Conservation (phyloP, 2,797 vertebrate species). For the Vultur gryphus region DNA sequence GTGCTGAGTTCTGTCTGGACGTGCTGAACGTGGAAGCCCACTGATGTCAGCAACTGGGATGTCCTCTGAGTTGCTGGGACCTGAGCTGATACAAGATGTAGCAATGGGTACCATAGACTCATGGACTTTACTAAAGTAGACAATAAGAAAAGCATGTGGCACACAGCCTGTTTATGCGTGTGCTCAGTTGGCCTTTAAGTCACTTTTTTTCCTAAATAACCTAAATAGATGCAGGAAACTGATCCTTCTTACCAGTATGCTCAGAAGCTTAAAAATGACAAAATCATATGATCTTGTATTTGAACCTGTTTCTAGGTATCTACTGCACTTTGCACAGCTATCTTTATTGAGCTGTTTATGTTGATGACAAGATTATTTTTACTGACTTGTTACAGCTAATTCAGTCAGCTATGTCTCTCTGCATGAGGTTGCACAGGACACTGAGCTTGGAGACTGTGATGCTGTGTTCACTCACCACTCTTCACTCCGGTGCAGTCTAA, state of each 20-base stretch:
- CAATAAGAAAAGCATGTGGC: background rate
- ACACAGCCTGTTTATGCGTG: fast-evolving
- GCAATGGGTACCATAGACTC: background rate
- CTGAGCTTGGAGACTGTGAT: background rate
- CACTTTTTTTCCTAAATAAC: background rate
- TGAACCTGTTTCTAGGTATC: background rate
- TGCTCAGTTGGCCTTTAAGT: background rate
- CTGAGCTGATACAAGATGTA: background rate
- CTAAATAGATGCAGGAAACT: background rate
- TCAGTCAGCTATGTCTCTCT: background rate
- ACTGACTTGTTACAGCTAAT: background rate
- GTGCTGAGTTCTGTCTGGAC: background rate
- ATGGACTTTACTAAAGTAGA: background rate
- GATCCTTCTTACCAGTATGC: background rate
- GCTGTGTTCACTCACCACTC: background rate
- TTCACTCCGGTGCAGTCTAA: background rate
- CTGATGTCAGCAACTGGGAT: background rate
- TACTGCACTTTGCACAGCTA: background rate
- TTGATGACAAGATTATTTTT: background rate
- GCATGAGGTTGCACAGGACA: background rate
- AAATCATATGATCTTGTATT: background rate
- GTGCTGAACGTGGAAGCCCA: background rate
- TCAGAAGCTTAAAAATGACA: background rate
- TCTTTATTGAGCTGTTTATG: background rate
- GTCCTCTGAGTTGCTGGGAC: background rate